Base-by-base conservation (phyloP, 2,797 vertebrate species). In the Phoebastria nigripes region DNA sequence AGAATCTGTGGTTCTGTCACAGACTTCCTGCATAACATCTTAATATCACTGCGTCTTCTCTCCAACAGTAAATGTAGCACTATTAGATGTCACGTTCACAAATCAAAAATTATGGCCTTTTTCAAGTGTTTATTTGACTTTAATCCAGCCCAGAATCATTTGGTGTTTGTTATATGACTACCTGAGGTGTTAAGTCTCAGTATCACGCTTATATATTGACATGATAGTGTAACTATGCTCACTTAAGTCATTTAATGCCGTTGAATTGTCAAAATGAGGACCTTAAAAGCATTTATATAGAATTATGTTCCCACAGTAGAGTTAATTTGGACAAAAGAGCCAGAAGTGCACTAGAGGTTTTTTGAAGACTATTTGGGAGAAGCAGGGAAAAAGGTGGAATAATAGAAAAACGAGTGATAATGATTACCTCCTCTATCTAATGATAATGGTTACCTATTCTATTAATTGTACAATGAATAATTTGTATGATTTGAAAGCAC, bases 201-300 rank as follows among this genome's bases (percentile, higher is more conserved):
- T 35, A 25, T 51, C 35, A 56, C 0, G 0, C 37, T 73, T 70
- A 3, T 17, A 6, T 59, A 26, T 33, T 7, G 12, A n/a, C 4
- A 8, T 21, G 35, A 54, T 28, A 41, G 5, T 37, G 12, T 39
- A 65, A 46, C 31, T 44, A 17, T 15, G 5, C 13, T 77, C 5
- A 47, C 6, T 81, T 59, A 71, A 65, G 33, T 67, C 0, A 52
- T 55, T 63, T 56, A 65, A 58, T 42, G 33, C 1, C 59, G 8
- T 29, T 69, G 37, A 72, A 79, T 18, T 46, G 25, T 61, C 24
- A 70, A 11, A 91, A 66, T 35, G 3, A 63, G 5, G 15, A n/a
- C 17, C 20, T 84, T 52, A 61, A 47, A 76, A 61, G 4, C 12
- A 52, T 46, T 66, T 80, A 8, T 31, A 25, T 24, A 31, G 9